phyloP scores from a whole-genome alignment of 2,888 invertebrate species.

The Timema cristinae region DNA sequence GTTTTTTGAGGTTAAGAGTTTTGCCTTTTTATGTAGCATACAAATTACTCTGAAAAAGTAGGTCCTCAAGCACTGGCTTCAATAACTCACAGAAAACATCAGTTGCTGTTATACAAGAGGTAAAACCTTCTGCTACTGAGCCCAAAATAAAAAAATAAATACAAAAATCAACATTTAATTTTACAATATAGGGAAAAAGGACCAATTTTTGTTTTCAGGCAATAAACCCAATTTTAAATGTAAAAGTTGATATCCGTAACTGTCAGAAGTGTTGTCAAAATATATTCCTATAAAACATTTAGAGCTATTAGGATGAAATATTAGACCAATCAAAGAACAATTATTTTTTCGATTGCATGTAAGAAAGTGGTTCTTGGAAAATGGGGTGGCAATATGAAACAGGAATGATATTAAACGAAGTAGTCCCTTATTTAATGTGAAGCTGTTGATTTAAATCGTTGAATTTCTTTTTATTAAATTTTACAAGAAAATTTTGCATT shows the following conservation, averaged over 20 bases:
- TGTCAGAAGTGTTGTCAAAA: not conserved
- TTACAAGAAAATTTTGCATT: no score
- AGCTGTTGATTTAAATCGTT: not conserved
- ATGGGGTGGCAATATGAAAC: not conserved
- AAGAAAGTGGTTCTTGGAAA: not conserved
- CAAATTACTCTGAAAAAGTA: slow-evolving; percentile 3
- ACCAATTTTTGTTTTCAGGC: not conserved
- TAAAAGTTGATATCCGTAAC: not conserved
- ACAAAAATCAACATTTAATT: no score
- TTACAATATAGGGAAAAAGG: not conserved
- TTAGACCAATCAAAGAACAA: not conserved
- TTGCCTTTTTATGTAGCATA: slow-evolving; percentile 10
- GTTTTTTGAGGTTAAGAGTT: slow-evolving; percentile 3
- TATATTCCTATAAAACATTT: not conserved
- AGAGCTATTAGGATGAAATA: not conserved
- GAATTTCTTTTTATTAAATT: no score
- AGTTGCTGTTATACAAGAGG: no score
- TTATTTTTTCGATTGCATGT: not conserved
- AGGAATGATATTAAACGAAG: not conserved
- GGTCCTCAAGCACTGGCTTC: not conserved
- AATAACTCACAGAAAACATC: no score
- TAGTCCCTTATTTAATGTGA: not conserved
- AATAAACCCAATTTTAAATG: not conserved
- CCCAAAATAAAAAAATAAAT: no score
- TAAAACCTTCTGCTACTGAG: no score